Evolutionary conservation across 2,888 invertebrate genomes (phyloP).

Genomic region (Micoletzkya japonica): DNA sequence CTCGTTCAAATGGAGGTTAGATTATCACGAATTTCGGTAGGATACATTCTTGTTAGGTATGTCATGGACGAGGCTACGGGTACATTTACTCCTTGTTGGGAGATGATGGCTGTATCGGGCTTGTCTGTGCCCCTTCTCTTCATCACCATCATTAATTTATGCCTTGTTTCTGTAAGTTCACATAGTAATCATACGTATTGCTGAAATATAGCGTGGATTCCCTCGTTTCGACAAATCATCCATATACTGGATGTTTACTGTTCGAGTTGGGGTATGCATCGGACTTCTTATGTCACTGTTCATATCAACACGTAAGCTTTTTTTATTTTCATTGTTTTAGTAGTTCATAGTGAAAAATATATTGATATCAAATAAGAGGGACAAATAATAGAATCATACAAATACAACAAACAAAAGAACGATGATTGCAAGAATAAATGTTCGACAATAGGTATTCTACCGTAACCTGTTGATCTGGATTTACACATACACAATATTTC

Average conservation of each 20-base stretch:
- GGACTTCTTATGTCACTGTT: slow-evolving; percentile 20
- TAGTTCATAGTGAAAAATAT: too few species aligned
- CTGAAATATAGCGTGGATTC: slow-evolving; percentile 7
- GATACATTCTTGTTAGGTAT: slow-evolving; percentile 28
- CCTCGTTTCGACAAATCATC: slow-evolving; percentile 20
- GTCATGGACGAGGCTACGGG: slow-evolving; percentile 36
- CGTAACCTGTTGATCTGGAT: neutral
- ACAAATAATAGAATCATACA: too few species aligned
- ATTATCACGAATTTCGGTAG: neutral
- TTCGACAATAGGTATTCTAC: too few species aligned
- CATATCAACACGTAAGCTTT: neutral
- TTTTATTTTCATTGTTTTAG: too few species aligned
- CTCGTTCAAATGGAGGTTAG: slow-evolving; percentile 27
- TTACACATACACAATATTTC: neutral
- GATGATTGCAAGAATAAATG: too few species aligned
- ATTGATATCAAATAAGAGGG: too few species aligned
- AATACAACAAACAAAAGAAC: too few species aligned
- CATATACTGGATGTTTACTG: slow-evolving; percentile 14
- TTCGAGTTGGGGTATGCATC: slow-evolving; percentile 8
- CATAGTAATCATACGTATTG: neutral
- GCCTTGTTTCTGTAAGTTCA: slow-evolving; percentile 30
- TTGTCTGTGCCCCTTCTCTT: slow-evolving; percentile 42
- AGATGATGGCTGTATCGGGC: slow-evolving; percentile 33
- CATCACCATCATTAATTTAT: slow-evolving; percentile 37
- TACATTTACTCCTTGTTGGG: slow-evolving; percentile 47